Evolutionary conservation across 2,888 invertebrate genomes (phyloP).

Genomic region (Sialis fuliginosa): DNA sequence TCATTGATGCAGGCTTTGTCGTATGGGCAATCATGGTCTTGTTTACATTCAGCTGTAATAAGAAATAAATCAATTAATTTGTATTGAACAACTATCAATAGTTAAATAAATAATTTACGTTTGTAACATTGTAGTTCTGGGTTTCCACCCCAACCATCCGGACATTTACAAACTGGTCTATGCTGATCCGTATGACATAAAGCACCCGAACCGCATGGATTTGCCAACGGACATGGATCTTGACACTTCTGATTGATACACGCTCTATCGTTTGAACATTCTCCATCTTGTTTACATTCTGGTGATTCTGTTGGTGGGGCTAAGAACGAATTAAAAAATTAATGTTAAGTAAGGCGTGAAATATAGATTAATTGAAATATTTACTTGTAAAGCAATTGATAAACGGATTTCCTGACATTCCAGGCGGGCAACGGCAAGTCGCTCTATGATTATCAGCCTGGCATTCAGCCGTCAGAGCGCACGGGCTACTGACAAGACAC

Average conservation of each 20-base stretch:
- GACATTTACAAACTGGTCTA: conserved; percentile 69
- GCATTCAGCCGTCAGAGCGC: conserved; percentile 64
- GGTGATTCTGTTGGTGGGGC: conserved; percentile 30
- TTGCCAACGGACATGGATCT: conserved; percentile 57
- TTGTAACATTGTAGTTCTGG: conserved; percentile 71
- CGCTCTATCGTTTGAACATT: conserved; percentile 60
- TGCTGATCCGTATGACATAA: conserved; percentile 61
- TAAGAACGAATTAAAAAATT: conserved; percentile 12
- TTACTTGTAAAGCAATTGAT: conserved; percentile 44
- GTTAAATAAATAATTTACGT: conserved; percentile 40
- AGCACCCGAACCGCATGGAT: conserved; percentile 67
- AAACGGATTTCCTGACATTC: conserved; percentile 64
- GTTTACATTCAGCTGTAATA: conserved; percentile 56
- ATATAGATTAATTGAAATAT: neutral
- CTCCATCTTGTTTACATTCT: conserved; percentile 54
- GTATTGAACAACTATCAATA: conserved; percentile 1
- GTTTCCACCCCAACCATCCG: conserved; percentile 73
- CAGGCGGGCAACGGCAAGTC: conserved; percentile 55
- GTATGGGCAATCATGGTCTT: conserved; percentile 66
- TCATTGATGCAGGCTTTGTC: conserved; percentile 64
- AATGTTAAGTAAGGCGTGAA: neutral
- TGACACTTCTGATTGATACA: conserved; percentile 67
- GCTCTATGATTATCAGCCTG: conserved; percentile 58
- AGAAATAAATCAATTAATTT: conserved; percentile 9
- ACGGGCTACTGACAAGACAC: conserved; percentile 49